Evolutionary conservation across 2,888 invertebrate genomes (phyloP), one percentile per base, ranked within the genome.

Genomic region (Diaperis boleti): DNA sequence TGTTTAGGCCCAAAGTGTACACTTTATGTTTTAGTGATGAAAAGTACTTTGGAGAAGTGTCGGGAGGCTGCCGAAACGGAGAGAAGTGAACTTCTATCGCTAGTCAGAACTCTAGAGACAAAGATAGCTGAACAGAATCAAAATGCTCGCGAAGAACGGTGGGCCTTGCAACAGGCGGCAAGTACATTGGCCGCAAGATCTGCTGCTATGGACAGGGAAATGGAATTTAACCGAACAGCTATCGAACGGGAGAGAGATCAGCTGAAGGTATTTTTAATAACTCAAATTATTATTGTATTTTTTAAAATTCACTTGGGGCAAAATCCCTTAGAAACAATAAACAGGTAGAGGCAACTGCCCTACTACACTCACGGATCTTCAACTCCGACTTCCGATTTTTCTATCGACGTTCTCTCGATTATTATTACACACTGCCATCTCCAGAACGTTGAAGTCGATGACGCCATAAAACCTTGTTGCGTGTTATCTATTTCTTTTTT

Each of bases 221-320:
- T 84, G 0, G 86, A 87, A 74, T 86, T 85, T 71, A 85, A 84
- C 6, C 84, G 85, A 71, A 82, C 82, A 64, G 77, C 85, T 15
- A 75, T 87, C 0, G 86, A 87, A 69, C 82, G 85, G 62, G 87
- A 88, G 76, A 83, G 86, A 49, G 86, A 87, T 68, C 86, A 87
- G 79, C 76, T 87, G 3, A 86, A 87, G 81, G 87, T 86, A 76
- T 22, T 22, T 4, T 22, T 47, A 17, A 11, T 41, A n/a, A n/a
- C 14, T 17, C 14, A 15, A 7, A n/a, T 56, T 22, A 22, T 22
- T 6, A 22, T 22, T 4, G 7, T 22, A 22, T 4, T 22, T 6
- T n/a, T n/a, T n/a, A n/a, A n/a, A n/a, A n/a, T n/a, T n/a, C n/a
- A n/a, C n/a, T n/a, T n/a, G n/a, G n/a, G n/a, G 20, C 20, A 31